These are phyloP conservation scores for Rhinoraja longicauda DNA, from an alignment of 2,797 vertebrate genomes.

Conservation along the genomic window DNA sequence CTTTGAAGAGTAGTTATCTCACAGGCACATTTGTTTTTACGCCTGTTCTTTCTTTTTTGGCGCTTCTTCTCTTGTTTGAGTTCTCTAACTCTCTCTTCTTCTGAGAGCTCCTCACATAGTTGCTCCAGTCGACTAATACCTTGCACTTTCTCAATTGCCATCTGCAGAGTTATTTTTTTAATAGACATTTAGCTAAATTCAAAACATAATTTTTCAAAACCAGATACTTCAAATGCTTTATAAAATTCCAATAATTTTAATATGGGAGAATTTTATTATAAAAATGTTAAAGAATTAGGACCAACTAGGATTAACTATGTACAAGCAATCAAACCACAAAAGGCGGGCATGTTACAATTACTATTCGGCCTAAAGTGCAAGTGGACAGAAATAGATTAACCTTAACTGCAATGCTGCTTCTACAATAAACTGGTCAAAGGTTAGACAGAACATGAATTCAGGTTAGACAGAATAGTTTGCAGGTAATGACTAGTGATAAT, in stretches of 20 bases:
- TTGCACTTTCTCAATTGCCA: constrained; percentile 93
- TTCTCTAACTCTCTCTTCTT: constrained; percentile 87
- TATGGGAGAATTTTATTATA: background rate
- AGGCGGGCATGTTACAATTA: background rate
- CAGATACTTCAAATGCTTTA: background rate
- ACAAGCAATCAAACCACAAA: background rate
- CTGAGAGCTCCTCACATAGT: constrained; percentile 90
- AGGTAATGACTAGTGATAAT: background rate
- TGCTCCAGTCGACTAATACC: constrained; percentile 92
- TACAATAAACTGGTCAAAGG: background rate
- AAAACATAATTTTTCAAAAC: background rate
- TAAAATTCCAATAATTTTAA: background rate
- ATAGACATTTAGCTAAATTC: background rate
- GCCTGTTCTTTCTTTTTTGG: constrained; percentile 88
- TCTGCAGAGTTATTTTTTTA: constrained; percentile 53
- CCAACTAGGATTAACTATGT: background rate
- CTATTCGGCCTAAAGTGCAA: background rate
- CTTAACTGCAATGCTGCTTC: background rate
- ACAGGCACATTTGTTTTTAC: constrained; percentile 90
- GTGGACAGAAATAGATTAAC: background rate
- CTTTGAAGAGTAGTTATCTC: constrained; percentile 69
- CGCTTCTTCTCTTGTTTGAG: constrained; percentile 96
- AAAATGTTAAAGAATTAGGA: background rate
- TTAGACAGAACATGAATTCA: background rate
- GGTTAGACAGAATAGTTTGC: no score